Base-by-base conservation (phyloP, 1,140 invertebrate genomes). In the Capitella teleta region DNA sequence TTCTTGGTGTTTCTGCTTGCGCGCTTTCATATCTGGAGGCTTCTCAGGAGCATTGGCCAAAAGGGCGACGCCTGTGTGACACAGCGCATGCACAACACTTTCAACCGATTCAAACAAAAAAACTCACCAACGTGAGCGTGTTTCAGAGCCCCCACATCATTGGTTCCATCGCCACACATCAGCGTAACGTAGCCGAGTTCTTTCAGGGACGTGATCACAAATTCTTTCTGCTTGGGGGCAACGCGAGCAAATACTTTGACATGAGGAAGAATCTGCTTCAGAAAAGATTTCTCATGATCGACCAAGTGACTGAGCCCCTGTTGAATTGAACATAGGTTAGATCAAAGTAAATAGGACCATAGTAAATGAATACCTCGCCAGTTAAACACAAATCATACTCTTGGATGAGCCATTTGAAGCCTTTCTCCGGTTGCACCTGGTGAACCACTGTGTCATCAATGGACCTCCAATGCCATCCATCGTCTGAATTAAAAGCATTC, bases 141-240 rank as follows among this genome's bases (percentile, higher is more conserved):
- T 78, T 98, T 99, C 8, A 99, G 76, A 21, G 96, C 96, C n/a
- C 96, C 96, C 23, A 99, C 96, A 77, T 99, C 96, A 74, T 99
- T 99, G 1, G 96, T 99, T 53, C 96, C 96, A 78, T 99, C 96
- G n/a, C 96, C 96, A 70, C 95, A 98, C 96, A 99, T 99, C 0
- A 99, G 71, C 0, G 93, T 96, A 2, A 79, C 79, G 64, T 81
- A 94, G 19, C 95, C 95, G 1, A 90, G 64, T 18, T 78, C 75
- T 70, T 96, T 96, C 25, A 98, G 71, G 8, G 82, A 81, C 1
- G 88, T 85, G 32, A 98, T 86, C 2, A 97, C 86, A 67, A 83
- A 85, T 74, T 99, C 95, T 74, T 72, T 72, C 49, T 73, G 70
- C 58, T 73, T 72, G 18, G 70, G 70, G 6, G 68, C 64, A 1